Evolutionary conservation across 2,888 invertebrate species (phyloP).

Genomic region (Anoplius nigerrimus): DNA sequence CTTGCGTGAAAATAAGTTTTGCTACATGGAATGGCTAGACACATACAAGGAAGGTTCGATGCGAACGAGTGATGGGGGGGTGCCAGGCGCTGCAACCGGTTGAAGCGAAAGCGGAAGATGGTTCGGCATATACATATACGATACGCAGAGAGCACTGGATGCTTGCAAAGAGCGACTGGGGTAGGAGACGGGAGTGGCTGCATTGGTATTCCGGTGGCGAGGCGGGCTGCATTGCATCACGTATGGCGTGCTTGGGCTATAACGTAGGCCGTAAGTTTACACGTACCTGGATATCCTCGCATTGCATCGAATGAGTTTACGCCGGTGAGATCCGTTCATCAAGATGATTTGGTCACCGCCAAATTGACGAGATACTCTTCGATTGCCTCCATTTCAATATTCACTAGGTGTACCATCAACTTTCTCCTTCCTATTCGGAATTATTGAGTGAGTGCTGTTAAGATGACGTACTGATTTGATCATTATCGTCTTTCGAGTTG

Average conservation of each 20-base stretch:
- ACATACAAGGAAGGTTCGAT: slow-evolving; percentile 49
- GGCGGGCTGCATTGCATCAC: slow-evolving; percentile 65
- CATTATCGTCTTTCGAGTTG: too few species aligned
- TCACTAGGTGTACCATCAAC: too few species aligned
- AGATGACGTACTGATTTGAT: too few species aligned
- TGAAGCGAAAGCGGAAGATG: slow-evolving; percentile 32
- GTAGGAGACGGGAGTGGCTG: slow-evolving; percentile 31
- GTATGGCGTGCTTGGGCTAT: slow-evolving; percentile 59
- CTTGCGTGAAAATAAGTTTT: slow-evolving; percentile 63
- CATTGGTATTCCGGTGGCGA: slow-evolving; percentile 65
- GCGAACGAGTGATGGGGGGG: slow-evolving; percentile 51
- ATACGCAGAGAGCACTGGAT: neutral
- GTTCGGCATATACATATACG: slow-evolving; percentile 22
- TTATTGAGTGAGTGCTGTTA: too few species aligned
- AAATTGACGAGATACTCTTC: slow-evolving; percentile 29
- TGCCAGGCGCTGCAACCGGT: slow-evolving; percentile 20
- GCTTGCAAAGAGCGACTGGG: slow-evolving; percentile 7
- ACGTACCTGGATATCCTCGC: slow-evolving; percentile 47
- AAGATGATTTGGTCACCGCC: slow-evolving; percentile 28
- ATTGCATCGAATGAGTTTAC: slow-evolving; percentile 28
- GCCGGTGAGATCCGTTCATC: slow-evolving; percentile 45
- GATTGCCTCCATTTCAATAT: slow-evolving; percentile 22
- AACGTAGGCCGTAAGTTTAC: slow-evolving; percentile 60
- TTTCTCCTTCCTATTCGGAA: too few species aligned
- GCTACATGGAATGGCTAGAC: slow-evolving; percentile 50